phyloP scores from a whole-genome alignment of 2,888 invertebrate species.

The Norana najaformis region DNA sequence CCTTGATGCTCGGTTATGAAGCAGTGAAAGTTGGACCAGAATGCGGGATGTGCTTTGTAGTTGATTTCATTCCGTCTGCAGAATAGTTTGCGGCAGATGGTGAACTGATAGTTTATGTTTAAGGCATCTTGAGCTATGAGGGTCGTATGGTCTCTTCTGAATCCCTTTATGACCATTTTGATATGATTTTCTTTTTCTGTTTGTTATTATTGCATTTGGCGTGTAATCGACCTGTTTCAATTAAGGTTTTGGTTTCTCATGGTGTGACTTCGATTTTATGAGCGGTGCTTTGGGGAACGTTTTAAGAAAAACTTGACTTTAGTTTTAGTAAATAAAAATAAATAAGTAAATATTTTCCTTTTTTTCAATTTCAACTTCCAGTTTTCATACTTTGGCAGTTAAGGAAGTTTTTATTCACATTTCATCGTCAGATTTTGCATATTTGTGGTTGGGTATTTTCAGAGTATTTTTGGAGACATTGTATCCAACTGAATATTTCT shows the following conservation, averaged over 20 bases:
- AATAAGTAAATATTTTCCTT: too few species aligned
- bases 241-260: background rate
- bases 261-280: background rate
- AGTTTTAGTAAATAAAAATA: too few species aligned
- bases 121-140: background rate
- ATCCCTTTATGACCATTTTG: background rate
- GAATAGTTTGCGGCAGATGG: slow-evolving; percentile 5
- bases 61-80: background rate
- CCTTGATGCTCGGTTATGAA: background rate
- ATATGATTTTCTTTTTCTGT: background rate
- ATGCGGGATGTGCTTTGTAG: background rate
- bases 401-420: background rate
- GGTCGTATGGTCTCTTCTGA: background rate
- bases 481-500: background rate
- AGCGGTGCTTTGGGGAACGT: background rate
- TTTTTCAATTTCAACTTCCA: background rate
- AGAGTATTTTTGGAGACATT: background rate
- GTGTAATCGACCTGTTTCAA: background rate
- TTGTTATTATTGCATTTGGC: background rate
- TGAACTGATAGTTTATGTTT: background rate
- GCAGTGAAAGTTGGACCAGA: background rate
- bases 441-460: background rate
- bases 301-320: background rate
- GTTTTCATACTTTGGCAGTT: background rate
- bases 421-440: background rate